These are phyloP conservation scores for Chlorops oryzae DNA, from an alignment of 1,140 invertebrate species.

Conservation along the genomic window DNA sequence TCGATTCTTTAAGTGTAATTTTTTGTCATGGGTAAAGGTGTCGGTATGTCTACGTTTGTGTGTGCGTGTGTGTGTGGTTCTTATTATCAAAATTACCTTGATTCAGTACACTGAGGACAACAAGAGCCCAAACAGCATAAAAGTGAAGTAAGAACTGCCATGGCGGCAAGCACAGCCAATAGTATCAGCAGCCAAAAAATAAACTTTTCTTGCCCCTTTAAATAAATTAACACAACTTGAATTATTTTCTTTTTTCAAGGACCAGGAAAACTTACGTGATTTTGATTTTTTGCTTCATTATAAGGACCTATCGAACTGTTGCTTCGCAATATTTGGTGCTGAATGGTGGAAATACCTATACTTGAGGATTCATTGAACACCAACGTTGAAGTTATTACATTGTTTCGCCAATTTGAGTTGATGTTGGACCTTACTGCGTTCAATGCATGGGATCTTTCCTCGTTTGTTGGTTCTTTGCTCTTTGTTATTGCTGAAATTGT, in stretches of 20 bases:
- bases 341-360: background rate
- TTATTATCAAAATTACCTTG: no score
- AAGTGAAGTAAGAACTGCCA: slow-evolving; percentile 65
- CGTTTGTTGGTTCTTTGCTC: slow-evolving; percentile 64
- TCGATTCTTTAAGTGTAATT: no score
- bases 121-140: slow-evolving; percentile 74
- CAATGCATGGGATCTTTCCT: slow-evolving; percentile 55
- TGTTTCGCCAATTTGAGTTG: no score
- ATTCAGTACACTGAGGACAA: slow-evolving; percentile 72
- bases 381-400: slow-evolving; percentile 68
- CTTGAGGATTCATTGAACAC: slow-evolving; percentile 47
- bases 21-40: no score
- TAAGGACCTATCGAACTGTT: background rate
- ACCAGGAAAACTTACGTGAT: background rate
- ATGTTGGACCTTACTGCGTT: slow-evolving; percentile 29
- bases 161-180: slow-evolving; percentile 62
- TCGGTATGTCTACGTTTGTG: no score
- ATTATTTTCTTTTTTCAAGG: slow-evolving; percentile 22
- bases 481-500: slow-evolving; percentile 70
- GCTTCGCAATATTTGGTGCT: background rate
- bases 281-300: background rate
- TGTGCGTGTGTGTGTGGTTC: no score
- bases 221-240: slow-evolving; percentile 54
- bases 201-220: slow-evolving; percentile 66
- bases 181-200: slow-evolving; percentile 71